Evolutionary conservation across 2,797 vertebrate species (phyloP), one percentile per base, ranked within the genome.

Genomic region (Hapalemur alaotrensis): DNA sequence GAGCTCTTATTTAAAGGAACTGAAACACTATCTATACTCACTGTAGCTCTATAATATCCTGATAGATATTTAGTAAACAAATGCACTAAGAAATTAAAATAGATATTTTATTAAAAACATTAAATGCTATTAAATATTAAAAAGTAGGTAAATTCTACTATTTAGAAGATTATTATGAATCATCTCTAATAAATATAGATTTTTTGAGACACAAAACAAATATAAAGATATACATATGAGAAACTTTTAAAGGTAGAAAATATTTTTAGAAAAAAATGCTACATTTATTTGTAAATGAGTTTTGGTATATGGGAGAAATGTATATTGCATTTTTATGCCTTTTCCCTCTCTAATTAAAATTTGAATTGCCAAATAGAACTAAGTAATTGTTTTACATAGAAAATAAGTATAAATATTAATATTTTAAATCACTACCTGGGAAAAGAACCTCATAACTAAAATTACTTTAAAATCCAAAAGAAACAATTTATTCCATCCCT

Each of bases 291-390:
- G 5, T 57, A 43, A 94, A 4, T 69, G 76, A 70, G 10, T 89
- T 82, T 59, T 50, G 76, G 75, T 75, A 41, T 1, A 46, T 35
- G 1, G 22, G 1, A 59, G 18, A 83, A 92, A 78, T 61, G 72
- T 8, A 75, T 52, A 22, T 17, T 48, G 1, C 1, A 89, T 80
- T 87, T 81, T 7, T 48, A 76, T 93, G 46, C 14, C 57, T 87
- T 63, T 35, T 32, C 5, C 1, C 8, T 28, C 5, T 41, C 28
- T 5, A 73, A 59, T 48, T 63, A 73, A 87, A 89, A 22, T 81
- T 54, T 91, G 43, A 96, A 90, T 72, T 95, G n/a, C 69, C 28
- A 89, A 89, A 79, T 11, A 75, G 28, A 92, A 50, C 13, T 84
- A 86, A 89, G 81, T 59, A 91, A 91, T 59, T 41, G 18, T 90